phyloP scores from a whole-genome alignment of 2,888 invertebrate species.

The Podotricha telesiphe region DNA sequence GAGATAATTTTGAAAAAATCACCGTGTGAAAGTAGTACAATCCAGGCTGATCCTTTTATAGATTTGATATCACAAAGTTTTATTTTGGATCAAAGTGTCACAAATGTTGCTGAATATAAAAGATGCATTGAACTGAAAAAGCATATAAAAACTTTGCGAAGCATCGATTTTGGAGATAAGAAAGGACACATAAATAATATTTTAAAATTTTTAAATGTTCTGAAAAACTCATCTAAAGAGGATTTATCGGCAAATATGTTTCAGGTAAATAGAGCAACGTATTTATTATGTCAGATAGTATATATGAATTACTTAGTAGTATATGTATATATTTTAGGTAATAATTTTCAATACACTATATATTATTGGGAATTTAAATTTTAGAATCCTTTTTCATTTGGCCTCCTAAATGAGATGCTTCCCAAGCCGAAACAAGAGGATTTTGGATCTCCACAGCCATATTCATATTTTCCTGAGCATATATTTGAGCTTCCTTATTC shows the following conservation, averaged over 20 bases:
- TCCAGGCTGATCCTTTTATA: conserved; percentile 60
- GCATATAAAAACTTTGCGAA: conserved; percentile 58
- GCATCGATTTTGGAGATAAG: conserved; percentile 59
- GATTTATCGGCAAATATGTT: conserved; percentile 66
- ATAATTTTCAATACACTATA: background rate
- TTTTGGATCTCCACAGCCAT: conserved; percentile 75
- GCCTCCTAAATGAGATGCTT: conserved; percentile 72
- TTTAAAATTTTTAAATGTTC: conserved; percentile 61
- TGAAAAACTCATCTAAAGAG: conserved; percentile 62
- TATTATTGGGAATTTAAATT: conserved; percentile 37
- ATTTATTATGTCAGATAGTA: background rate
- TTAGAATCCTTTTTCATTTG: conserved; percentile 78
- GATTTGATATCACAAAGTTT: conserved; percentile 70
- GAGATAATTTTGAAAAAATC: conserved; percentile 75
- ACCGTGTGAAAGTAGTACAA: conserved; percentile 55
- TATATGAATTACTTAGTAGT: too few relatives aligned
- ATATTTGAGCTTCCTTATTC: conserved; percentile 76
- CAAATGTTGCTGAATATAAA: conserved; percentile 70
- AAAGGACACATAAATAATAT: conserved; percentile 60
- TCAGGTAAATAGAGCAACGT: conserved; percentile 56
- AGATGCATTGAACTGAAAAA: conserved; percentile 64
- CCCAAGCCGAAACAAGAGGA: conserved; percentile 64
- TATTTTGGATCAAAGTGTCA: conserved; percentile 61
- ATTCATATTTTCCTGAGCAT: conserved; percentile 73
- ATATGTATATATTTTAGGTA: too few relatives aligned